Conservation (phyloP, 2,113 vertebrate genomes). For the Papio anubis region DNA sequence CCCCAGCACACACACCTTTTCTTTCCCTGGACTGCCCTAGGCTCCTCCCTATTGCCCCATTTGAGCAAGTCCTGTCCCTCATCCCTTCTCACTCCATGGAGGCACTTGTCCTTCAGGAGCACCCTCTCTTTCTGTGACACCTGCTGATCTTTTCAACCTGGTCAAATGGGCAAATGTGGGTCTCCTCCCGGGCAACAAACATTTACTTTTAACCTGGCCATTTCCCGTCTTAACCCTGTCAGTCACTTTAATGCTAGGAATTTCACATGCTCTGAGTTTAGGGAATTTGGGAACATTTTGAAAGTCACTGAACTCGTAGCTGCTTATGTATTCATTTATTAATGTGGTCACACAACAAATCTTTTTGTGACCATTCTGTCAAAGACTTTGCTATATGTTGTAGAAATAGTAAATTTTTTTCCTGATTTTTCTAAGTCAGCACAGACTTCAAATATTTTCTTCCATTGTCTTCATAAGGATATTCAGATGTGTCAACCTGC, state of each 20-base stretch:
- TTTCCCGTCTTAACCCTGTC: neutral
- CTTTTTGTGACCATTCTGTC: neutral
- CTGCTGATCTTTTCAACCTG: constrained; percentile 43
- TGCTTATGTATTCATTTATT: neutral
- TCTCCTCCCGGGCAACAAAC: neutral
- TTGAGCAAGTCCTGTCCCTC: neutral
- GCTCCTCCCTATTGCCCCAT: neutral
- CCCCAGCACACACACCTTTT: neutral
- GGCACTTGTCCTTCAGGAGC: neutral
- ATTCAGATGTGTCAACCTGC: neutral
- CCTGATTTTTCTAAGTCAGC: constrained; percentile 35
- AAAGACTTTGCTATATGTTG: neutral
- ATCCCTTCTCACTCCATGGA: neutral
- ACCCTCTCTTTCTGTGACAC: neutral
- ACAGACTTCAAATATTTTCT: constrained; percentile 16
- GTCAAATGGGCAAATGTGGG: neutral
- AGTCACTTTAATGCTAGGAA: constrained; percentile 1
- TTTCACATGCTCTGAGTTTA: constrained; percentile 5
- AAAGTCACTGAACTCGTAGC: neutral
- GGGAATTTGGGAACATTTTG: neutral
- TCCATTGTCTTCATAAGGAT: neutral
- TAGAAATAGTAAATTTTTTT: constrained; percentile 26
- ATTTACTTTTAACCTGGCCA: constrained; percentile 40
- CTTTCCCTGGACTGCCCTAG: neutral
- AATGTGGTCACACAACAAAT: neutral